Percentiles rank a stretch among this genome's conserved stretches.
Conservation (phyloP, 2,113 vertebrate species). For the Pungitius pungitius region DNA sequence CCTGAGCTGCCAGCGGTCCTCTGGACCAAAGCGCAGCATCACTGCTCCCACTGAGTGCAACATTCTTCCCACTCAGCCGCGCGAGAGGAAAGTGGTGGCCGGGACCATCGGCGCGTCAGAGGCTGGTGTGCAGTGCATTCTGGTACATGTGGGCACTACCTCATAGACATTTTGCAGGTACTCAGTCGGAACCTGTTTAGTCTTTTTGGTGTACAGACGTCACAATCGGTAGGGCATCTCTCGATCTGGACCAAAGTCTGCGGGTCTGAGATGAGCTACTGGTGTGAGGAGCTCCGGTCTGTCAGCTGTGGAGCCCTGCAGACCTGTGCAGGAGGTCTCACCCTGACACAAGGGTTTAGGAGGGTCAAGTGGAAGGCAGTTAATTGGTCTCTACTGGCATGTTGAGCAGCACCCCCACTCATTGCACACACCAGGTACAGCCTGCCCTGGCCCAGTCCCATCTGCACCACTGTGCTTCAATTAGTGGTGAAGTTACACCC, state of each 20-base stretch:
- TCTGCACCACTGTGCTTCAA: constrained; percentile 6
- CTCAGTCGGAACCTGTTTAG: too few relatives aligned
- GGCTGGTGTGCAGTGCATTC: not conserved
- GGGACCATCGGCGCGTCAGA: too few relatives aligned
- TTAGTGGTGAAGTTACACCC: not conserved
- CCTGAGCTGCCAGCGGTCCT: too few relatives aligned
- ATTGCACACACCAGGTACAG: not conserved
- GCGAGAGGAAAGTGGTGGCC: too few relatives aligned
- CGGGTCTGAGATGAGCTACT: constrained; percentile 5
- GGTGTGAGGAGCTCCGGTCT: not conserved
- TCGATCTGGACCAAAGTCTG: not conserved
- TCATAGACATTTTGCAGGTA: not conserved
- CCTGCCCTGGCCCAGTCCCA: not conserved
- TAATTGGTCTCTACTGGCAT: constrained; percentile 47
- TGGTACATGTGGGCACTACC: not conserved
- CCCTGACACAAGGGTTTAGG: constrained; percentile 35
- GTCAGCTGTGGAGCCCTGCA: constrained; percentile 3
- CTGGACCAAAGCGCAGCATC: too few relatives aligned
- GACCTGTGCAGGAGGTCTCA: constrained; percentile 32
- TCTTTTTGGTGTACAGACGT: not conserved
- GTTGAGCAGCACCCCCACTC: constrained; percentile 8
- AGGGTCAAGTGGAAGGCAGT: constrained; percentile 37
- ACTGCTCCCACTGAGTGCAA: too few relatives aligned
- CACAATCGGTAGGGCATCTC: not conserved
- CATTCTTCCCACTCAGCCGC: too few relatives aligned